A percentile compares a stretch with the other conserved stretches of the same genome.
Conservation (phyloP, 2,797 vertebrate genomes). For the Typhlichthys eigenmanni region DNA sequence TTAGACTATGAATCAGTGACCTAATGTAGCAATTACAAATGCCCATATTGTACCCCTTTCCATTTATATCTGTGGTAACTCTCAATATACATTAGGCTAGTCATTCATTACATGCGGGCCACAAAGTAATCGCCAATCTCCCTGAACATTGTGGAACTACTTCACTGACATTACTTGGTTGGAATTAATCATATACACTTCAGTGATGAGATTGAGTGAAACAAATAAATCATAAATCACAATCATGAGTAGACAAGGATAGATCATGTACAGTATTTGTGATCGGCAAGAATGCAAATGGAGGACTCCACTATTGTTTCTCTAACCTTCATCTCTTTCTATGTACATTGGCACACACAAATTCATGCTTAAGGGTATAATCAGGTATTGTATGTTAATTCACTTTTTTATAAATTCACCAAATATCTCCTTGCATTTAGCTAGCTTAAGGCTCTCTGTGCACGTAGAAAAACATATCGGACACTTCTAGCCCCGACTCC, state of each 20-base stretch:
- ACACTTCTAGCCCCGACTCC: too few relatives aligned
- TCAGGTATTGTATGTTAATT: too few relatives aligned
- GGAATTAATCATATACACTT: constrained; percentile 29
- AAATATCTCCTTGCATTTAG: too few relatives aligned
- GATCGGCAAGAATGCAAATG: constrained; percentile 25
- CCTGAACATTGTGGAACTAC: constrained; percentile 9
- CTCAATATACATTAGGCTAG: constrained; percentile 15
- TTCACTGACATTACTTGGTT: constrained; percentile 14
- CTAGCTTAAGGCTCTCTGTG: too few relatives aligned
- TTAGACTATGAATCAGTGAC: constrained; percentile 35
- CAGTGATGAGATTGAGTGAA: constrained; percentile 15
- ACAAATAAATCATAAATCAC: constrained; percentile 21
- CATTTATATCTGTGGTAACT: constrained; percentile 21
- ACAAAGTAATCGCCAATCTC: constrained; percentile 18
- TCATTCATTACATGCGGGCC: constrained; percentile 23
- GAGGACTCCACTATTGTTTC: constrained; percentile 4
- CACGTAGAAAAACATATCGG: too few relatives aligned
- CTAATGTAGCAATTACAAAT: constrained; percentile 33
- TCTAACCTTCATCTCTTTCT: constrained; percentile 7
- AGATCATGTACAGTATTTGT: constrained; percentile 15
- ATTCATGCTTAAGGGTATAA: neutral
- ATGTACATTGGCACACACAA: constrained; percentile 11
- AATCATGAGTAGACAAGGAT: constrained; percentile 15
- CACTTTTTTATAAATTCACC: too few relatives aligned
- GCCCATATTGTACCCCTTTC: constrained; percentile 19